These are phyloP conservation scores for Dicaeum eximium DNA, from an alignment of 2,113 vertebrate genomes.

Conservation along the genomic window DNA sequence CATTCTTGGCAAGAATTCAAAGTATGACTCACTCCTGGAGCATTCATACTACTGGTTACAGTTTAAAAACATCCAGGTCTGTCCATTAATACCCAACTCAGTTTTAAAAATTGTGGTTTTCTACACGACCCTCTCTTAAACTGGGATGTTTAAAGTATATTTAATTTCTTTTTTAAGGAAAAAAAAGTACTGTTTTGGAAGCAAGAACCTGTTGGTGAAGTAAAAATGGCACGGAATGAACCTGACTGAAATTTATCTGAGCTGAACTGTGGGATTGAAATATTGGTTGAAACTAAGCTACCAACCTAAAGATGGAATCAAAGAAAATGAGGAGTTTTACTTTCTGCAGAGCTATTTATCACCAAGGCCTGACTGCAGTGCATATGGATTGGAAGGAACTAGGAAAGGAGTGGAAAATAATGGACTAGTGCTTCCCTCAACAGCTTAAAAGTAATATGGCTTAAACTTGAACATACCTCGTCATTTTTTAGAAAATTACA, in stretches of 20 bases:
- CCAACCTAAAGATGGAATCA: conserved; percentile 18
- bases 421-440: not conserved
- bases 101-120: not conserved
- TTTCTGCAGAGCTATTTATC: conserved; percentile 48
- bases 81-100: not conserved
- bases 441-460: not conserved
- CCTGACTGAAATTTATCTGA: not conserved
- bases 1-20: conserved; percentile 46
- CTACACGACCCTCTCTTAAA: not conserved
- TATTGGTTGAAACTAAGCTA: not conserved
- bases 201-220: not conserved
- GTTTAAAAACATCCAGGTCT: not conserved
- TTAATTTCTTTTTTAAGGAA: not conserved
- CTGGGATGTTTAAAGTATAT: not conserved
- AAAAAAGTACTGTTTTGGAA: not conserved
- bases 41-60: conserved; percentile 15
- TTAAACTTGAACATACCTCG: not conserved
- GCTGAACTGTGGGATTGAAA: not conserved
- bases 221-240: not conserved
- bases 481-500: not conserved
- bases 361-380: not conserved
- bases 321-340: conserved; percentile 20
- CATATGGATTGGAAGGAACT: not conserved
- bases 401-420: not conserved
- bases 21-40: conserved; percentile 42